Evolutionary conservation across 2,113 vertebrate species (phyloP).

Genomic region (Oxyruncus cristatus): DNA sequence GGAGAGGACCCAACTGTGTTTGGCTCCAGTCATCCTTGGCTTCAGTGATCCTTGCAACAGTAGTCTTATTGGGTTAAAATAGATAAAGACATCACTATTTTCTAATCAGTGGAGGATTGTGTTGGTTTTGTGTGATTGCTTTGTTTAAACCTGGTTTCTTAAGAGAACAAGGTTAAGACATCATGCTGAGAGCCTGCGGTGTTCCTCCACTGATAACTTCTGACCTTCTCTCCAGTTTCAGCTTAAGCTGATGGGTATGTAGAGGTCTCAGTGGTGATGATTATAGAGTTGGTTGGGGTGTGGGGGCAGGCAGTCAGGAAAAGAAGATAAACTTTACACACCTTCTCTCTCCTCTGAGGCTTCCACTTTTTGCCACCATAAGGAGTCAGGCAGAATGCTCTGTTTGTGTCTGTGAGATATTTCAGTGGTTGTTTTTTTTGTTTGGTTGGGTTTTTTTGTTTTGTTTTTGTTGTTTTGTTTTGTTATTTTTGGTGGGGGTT

Average conservation of each 20-base stretch:
- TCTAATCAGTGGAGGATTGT: neutral
- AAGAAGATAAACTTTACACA: neutral
- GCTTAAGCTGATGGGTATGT: neutral
- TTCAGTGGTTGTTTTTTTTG: neutral
- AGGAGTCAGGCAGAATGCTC: neutral
- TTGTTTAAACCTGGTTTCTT: neutral
- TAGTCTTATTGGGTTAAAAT: neutral
- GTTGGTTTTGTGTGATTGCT: neutral
- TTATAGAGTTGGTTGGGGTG: fast-evolving
- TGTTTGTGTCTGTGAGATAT: neutral
- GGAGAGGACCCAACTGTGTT: neutral
- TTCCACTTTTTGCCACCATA: neutral
- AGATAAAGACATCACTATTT: neutral
- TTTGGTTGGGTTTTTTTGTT: neutral
- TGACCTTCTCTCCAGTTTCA: neutral
- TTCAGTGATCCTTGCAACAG: neutral
- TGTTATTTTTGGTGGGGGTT: too few species aligned
- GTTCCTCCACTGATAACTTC: neutral
- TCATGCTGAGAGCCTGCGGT: neutral
- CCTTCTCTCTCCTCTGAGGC: neutral
- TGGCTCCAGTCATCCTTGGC: neutral
- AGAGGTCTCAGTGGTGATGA: neutral
- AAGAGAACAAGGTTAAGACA: neutral
- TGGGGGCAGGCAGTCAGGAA: neutral
- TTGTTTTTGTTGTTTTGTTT: neutral